These are phyloP conservation scores for Caenorhabditis sp. DNA, from an alignment of 2,888 invertebrate species.

Conservation along the genomic window DNA sequence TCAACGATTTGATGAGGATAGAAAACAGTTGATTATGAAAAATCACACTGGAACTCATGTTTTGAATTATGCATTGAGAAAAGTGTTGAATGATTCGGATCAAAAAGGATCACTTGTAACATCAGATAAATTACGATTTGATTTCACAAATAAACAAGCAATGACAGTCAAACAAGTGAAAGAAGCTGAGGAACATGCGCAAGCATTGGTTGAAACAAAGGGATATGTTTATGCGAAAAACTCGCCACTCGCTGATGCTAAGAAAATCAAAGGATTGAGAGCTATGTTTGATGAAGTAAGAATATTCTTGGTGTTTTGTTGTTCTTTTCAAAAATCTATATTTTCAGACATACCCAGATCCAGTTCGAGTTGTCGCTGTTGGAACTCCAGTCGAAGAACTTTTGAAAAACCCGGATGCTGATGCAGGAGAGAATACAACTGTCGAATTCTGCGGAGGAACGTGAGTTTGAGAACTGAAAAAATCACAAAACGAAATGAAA, in stretches of 20 bases:
- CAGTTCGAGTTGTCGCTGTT: conserved; percentile 85
- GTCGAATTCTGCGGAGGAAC: conserved; percentile 99
- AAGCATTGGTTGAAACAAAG: conserved; percentile 81
- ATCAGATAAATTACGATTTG: conserved; percentile 93
- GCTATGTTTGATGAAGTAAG: conserved; percentile 91
- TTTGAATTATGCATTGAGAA: conserved; percentile 89
- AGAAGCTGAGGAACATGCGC: conserved; percentile 83
- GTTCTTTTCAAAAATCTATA: neutral
- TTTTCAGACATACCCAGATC: conserved; percentile 86
- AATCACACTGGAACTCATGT: conserved; percentile 98
- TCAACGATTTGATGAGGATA: conserved; percentile 82
- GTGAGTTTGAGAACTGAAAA: conserved; percentile 73
- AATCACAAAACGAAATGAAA: neutral
- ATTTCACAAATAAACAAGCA: conserved; percentile 91
- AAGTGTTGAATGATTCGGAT: conserved; percentile 78
- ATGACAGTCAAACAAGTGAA: conserved; percentile 85
- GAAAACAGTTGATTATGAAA: conserved; percentile 92
- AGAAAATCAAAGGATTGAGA: conserved; percentile 87
- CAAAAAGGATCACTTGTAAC: conserved; percentile 88
- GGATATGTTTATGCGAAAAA: conserved; percentile 87
- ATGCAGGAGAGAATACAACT: conserved; percentile 83
- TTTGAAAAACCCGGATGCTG: conserved; percentile 84
- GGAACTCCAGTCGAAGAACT: conserved; percentile 90
- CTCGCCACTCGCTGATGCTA: conserved; percentile 83
- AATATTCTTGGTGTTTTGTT: no score